A percentile compares a stretch with the other conserved stretches of the same genome.
Conservation (phyloP, 2,113 vertebrate species). For the Mesoclemmys tuberculata region DNA sequence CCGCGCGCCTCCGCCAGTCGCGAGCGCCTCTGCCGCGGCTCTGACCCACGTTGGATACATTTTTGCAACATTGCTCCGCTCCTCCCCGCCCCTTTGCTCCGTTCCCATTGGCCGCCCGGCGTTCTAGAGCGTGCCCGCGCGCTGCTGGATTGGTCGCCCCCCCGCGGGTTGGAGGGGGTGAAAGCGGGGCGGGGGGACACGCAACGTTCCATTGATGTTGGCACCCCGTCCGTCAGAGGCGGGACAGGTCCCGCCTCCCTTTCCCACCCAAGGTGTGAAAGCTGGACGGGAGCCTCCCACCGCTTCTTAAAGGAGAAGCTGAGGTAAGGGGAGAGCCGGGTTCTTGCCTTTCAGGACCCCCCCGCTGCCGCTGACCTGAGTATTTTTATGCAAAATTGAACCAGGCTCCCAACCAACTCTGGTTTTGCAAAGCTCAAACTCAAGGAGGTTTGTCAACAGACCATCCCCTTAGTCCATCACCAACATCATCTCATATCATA, state of each 20-base stretch:
- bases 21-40: conserved; percentile 41
- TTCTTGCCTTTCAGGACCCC: neutral
- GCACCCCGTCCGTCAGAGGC: conserved; percentile 78
- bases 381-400: neutral
- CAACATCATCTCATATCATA: neutral
- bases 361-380: too few relatives aligned
- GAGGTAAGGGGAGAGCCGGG: neutral
- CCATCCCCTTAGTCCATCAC: neutral
- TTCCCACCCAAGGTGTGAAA: conserved; percentile 95
- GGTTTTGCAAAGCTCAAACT: neutral
- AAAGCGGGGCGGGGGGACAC: neutral
- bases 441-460: neutral
- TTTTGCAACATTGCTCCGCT: conserved; percentile 72
- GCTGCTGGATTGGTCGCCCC: neutral
- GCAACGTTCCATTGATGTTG: neutral
- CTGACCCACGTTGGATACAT: conserved; percentile 88
- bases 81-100: neutral
- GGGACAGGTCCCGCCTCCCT: conserved; percentile 72
- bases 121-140: neutral
- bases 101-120: conserved; percentile 65
- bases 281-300: conserved; percentile 48
- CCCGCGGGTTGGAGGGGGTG: rapidly evolving
- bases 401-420: neutral
- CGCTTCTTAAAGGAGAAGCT: conserved; percentile 84
- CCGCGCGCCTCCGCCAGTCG: neutral